phyloP scores from a whole-genome alignment of 2,113 vertebrate species.

The Heterotilapia buettikoferi region DNA sequence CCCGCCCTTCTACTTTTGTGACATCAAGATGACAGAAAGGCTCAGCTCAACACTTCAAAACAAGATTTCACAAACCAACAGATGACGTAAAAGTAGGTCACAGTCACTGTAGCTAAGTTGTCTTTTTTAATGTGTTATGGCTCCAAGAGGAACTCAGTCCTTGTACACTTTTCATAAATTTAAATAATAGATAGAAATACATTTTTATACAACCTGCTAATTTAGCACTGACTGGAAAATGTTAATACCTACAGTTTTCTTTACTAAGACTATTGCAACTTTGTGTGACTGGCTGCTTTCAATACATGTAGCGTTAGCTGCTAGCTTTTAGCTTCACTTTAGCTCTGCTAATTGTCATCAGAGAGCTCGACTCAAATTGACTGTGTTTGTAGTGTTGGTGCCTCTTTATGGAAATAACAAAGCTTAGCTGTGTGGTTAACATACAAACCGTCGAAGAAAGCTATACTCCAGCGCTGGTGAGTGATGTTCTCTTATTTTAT shows the following conservation, averaged over 20 bases:
- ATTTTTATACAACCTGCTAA: neutral
- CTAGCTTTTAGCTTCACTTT: neutral
- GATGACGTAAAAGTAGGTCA: neutral
- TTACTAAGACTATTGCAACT: neutral
- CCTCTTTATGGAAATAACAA: neutral
- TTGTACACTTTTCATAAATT: neutral
- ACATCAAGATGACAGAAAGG: neutral
- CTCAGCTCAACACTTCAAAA: neutral
- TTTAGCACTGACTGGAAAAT: neutral
- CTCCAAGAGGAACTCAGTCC: neutral
- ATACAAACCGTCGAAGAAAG: neutral
- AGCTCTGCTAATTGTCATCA: neutral
- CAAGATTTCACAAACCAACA: neutral
- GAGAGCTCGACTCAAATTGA: neutral
- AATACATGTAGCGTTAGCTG: neutral
- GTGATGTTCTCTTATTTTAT: neutral
- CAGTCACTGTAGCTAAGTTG: neutral
- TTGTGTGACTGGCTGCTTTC: neutral
- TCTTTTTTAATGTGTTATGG: neutral
- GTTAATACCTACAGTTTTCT: neutral
- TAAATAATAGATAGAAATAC: neutral
- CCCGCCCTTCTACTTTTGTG: neutral
- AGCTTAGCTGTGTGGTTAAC: neutral
- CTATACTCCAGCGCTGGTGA: neutral
- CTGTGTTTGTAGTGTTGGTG: neutral